Conservation (phyloP, 2,797 vertebrate genomes). For the Chaenodraco wilsoni region DNA sequence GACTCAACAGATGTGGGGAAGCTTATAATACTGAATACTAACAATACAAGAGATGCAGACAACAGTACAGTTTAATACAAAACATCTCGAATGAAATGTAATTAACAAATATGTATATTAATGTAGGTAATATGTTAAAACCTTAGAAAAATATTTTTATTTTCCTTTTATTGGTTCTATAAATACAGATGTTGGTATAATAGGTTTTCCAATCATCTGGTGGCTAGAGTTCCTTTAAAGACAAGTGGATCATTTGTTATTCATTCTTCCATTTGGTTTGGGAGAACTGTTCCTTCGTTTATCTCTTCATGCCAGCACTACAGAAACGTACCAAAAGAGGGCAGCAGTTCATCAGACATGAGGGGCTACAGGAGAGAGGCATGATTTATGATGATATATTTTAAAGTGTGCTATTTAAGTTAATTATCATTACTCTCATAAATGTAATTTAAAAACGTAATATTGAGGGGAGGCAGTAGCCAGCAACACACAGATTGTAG, state of each 20-base stretch:
- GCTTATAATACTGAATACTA: background rate
- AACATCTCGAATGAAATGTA: no score
- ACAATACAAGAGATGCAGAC: background rate
- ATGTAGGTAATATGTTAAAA: no score
- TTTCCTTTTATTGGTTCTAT: background rate
- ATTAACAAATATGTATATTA: no score
- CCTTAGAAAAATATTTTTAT: no score
- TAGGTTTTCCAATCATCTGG: background rate
- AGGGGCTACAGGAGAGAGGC: fast-evolving
- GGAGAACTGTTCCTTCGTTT: constrained; percentile 17
- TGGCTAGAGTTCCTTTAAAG: background rate
- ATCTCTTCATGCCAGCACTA: background rate
- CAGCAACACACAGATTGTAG: fast-evolving
- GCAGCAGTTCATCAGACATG: constrained; percentile 33
- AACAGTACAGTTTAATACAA: no score
- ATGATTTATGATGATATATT: background rate
- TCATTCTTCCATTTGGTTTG: background rate
- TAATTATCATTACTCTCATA: no score
- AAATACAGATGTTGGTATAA: background rate
- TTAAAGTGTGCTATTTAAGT: no score
- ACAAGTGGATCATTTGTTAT: background rate
- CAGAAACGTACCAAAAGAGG: constrained; percentile 49
- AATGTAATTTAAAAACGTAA: background rate
- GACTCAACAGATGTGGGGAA: background rate
- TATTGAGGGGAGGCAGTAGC: fast-evolving